A percentile compares a stretch with the other conserved stretches of the same genome.
phyloP scores from a whole-genome alignment of 2,797 vertebrate species.

The Coregonus suidteri region DNA sequence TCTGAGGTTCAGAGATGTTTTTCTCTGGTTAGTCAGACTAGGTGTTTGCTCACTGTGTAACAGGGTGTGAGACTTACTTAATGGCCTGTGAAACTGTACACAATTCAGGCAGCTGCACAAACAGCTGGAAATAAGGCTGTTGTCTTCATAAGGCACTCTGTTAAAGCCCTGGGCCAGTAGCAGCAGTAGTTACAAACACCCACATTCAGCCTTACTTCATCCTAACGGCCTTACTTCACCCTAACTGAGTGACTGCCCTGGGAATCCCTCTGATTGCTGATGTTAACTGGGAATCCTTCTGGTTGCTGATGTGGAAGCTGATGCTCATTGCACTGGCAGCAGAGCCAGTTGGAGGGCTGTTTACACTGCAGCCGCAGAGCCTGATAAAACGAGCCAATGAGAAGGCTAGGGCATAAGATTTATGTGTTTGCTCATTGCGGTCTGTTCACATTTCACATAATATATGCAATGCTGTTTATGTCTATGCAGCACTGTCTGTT shows the following conservation, averaged over 20 bases:
- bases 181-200: slow-evolving; percentile 4
- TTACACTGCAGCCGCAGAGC: too few relatives aligned
- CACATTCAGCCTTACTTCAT: neutral
- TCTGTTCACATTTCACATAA: neutral
- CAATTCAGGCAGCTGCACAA: slow-evolving; percentile 15
- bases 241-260: neutral
- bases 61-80: slow-evolving; percentile 32
- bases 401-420: neutral
- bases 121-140: slow-evolving; percentile 9
- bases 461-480: neutral
- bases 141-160: slow-evolving; percentile 11
- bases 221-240: neutral
- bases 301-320: neutral
- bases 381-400: too few relatives aligned
- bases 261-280: neutral
- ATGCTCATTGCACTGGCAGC: too few relatives aligned
- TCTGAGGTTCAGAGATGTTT: slow-evolving; percentile 1
- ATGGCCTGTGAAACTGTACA: slow-evolving; percentile 31
- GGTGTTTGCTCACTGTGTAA: slow-evolving; percentile 55
- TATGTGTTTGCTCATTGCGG: too few relatives aligned
- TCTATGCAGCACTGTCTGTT: neutral
- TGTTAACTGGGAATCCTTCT: neutral
- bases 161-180: neutral
- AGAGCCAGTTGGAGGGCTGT: neutral
- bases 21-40: slow-evolving; percentile 15